Evolutionary conservation across 2,797 vertebrate genomes (phyloP), one percentile per base, ranked within the genome.

Genomic region (Coreius guichenoti): DNA sequence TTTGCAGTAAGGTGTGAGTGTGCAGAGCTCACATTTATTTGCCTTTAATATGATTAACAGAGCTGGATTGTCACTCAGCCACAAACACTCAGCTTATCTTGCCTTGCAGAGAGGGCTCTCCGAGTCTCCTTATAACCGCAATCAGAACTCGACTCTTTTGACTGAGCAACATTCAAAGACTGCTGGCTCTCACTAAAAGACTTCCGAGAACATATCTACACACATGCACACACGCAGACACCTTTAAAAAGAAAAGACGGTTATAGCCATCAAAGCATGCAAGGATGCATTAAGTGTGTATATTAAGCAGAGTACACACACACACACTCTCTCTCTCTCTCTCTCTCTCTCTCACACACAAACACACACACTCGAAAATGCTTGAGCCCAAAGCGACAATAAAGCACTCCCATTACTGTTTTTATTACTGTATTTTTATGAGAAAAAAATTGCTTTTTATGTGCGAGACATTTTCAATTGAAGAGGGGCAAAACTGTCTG

Each of bases 61-160:
- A 65, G 83, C 56, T 69, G 85, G 39, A 89, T 84, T 87, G 92
- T 90, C 92, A 92, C 91, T 92, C 90, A 90, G 89, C 90, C 93
- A 91, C 12, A 80, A 63, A n/a, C 75, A 89, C 82, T 92, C 80
- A 49, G 86, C 92, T 93, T 93, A 93, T 94, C 94, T 93, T 88
- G 74, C 83, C 91, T 87, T 91, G 91, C 93, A 94, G 92, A 92
- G 90, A 88, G 76, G 87, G 89, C 90, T 89, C 89, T 88, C 89
- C 84, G 83, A 89, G 91, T 89, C 93, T 92, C 90, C 92, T 93
- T 92, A 93, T 89, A 92, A 89, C 88, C 90, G 88, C 85, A 91
- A 93, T 93, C 92, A 90, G 92, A 83, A 73, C 39, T 86, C 79
- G 63, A 83, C 81, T 65, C 70, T 88, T 86, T 86, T 86, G 81